phyloP scores from a whole-genome alignment of 1,140 invertebrate genomes.

The Pogonus chalceus region DNA sequence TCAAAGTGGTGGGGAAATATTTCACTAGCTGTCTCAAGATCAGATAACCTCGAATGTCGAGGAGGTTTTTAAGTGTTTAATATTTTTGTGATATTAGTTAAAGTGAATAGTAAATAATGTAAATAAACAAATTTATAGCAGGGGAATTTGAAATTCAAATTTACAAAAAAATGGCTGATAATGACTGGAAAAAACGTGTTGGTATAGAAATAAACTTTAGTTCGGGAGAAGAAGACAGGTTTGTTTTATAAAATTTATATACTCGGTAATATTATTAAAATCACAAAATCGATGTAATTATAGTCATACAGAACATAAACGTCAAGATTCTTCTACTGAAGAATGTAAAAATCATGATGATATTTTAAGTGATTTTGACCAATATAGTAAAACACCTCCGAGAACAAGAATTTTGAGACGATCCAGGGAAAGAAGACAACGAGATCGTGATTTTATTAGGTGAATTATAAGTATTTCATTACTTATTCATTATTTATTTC shows the following conservation, averaged over 20 bases:
- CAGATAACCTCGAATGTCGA: no score
- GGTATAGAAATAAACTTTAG: neutral
- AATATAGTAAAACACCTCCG: constrained; percentile 42
- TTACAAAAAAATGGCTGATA: neutral
- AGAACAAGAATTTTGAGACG: constrained; percentile 41
- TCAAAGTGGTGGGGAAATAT: no score
- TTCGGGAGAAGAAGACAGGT: neutral
- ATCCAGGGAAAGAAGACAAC: constrained; percentile 38
- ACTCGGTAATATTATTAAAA: no score
- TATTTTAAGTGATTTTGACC: constrained; percentile 32
- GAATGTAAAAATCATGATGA: constrained; percentile 1
- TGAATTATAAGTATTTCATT: constrained; percentile 16
- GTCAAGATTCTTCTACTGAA: neutral
- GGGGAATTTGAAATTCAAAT: no score
- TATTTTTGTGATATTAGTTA: no score
- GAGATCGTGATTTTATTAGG: constrained; percentile 27
- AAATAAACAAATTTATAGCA: no score
- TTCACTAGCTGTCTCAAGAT: no score
- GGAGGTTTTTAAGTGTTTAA: no score
- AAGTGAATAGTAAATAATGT: no score
- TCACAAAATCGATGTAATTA: neutral
- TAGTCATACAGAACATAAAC: neutral
- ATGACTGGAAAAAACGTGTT: neutral
- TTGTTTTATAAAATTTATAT: neutral
- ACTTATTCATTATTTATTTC: constrained; percentile 18